Percentiles rank a stretch among this genome's conserved stretches.
These are phyloP conservation scores for Coracopsis vasa DNA, from an alignment of 2,113 vertebrate genomes.

Conservation along the genomic window DNA sequence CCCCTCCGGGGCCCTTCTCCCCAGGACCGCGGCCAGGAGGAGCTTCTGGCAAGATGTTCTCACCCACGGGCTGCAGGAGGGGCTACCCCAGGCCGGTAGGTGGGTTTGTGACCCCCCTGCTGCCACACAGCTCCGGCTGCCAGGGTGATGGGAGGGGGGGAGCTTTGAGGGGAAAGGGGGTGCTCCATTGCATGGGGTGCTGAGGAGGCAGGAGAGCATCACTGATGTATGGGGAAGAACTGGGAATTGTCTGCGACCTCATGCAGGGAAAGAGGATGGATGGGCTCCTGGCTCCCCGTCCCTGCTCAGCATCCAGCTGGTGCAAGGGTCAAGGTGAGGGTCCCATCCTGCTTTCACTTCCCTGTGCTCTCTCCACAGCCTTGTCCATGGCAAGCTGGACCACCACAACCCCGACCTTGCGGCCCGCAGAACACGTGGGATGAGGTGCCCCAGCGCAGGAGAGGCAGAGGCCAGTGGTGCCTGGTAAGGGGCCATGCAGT, in stretches of 20 bases:
- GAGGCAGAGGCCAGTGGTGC: rapidly evolving
- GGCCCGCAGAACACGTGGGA: rapidly evolving
- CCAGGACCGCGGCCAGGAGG: neutral
- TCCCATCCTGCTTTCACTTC: neutral
- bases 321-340: neutral
- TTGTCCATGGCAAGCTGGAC: rapidly evolving
- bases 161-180: rapidly evolving
- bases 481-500: neutral
- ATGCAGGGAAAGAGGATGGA: rapidly evolving
- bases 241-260: rapidly evolving
- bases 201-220: rapidly evolving
- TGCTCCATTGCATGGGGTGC: rapidly evolving
- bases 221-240: rapidly evolving
- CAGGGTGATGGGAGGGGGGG: rapidly evolving
- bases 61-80: rapidly evolving
- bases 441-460: rapidly evolving
- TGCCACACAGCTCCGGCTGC: neutral
- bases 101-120: neutral
- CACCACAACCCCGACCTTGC: rapidly evolving
- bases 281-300: rapidly evolving
- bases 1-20: rapidly evolving
- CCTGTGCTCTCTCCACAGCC: neutral
- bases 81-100: neutral
- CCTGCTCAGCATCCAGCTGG: neutral
- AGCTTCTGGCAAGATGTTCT: neutral